These are phyloP conservation scores for Hydropotes inermis DNA, from an alignment of 2,113 vertebrate genomes.

Conservation along the genomic window DNA sequence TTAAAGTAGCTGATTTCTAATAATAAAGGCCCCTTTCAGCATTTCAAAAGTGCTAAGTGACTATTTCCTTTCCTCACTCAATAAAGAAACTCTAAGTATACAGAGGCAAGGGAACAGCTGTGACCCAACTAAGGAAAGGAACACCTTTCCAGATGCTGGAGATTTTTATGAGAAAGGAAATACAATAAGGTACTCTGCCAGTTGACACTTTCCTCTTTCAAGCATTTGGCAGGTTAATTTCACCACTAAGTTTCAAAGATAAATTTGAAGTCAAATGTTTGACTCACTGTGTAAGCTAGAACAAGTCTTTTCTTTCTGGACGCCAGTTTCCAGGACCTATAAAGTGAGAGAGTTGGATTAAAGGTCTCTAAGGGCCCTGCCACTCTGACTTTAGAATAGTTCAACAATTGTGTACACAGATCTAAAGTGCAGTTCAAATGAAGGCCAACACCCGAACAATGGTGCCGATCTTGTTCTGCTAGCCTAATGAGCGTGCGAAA, in stretches of 20 bases:
- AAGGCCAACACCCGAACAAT: background rate
- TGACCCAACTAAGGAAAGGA: background rate
- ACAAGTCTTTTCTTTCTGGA: background rate
- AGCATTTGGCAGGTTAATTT: slow-evolving; percentile 13
- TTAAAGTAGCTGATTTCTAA: background rate
- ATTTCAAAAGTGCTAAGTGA: background rate
- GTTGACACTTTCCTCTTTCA: background rate
- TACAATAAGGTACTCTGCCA: background rate
- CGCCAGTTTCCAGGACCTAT: background rate
- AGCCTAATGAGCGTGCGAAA: background rate
- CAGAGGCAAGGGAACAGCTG: background rate
- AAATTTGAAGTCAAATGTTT: background rate
- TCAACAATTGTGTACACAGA: background rate
- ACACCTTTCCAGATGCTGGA: background rate
- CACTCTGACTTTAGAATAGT: background rate
- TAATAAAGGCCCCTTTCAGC: background rate
- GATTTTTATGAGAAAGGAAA: background rate
- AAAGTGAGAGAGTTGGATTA: background rate
- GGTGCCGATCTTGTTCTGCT: background rate
- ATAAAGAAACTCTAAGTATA: background rate
- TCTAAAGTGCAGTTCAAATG: background rate
- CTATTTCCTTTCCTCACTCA: background rate
- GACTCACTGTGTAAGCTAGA: background rate
- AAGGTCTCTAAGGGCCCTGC: background rate
- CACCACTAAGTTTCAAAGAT: background rate